Evolutionary conservation across 37 sponge, comb jelly and placozoan species (phyloP).

Genomic region (Halichondria panicea): DNA sequence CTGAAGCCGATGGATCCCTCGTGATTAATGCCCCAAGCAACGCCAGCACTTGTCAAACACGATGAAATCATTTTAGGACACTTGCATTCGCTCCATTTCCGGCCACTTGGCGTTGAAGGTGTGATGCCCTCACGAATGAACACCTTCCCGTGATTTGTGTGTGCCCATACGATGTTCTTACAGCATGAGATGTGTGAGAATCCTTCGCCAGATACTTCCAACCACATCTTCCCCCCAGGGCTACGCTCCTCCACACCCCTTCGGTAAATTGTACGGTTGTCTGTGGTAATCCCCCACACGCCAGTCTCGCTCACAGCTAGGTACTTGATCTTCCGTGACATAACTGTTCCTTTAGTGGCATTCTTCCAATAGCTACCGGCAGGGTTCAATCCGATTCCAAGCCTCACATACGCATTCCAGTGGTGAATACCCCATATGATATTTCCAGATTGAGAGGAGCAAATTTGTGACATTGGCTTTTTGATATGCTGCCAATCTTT

Average conservation of each 20-base stretch:
- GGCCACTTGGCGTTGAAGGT: slow-evolving; percentile 20
- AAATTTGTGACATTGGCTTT: slow-evolving; percentile 29
- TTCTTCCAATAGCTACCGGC: slow-evolving; percentile 54
- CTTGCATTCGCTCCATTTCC: slow-evolving; percentile 49
- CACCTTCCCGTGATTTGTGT: slow-evolving; percentile 7
- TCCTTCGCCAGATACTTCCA: slow-evolving; percentile 20
- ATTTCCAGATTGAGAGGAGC: slow-evolving; percentile 54
- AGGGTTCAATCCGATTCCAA: slow-evolving; percentile 46
- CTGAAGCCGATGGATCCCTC: slow-evolving; percentile 66
- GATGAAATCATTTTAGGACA: slow-evolving; percentile 30
- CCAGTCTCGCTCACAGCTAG: slow-evolving; percentile 41
- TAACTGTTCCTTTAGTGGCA: slow-evolving; percentile 9
- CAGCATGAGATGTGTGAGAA: slow-evolving; percentile 39
- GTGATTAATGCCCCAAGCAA: slow-evolving; percentile 66
- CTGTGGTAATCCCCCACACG: slow-evolving; percentile 56
- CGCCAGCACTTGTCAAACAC: slow-evolving; percentile 29
- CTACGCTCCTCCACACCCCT: slow-evolving; percentile 39
- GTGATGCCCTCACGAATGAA: slow-evolving; percentile 54
- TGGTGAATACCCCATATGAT: slow-evolving; percentile 61
- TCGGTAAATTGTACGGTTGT: slow-evolving; percentile 53
- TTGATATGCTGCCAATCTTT: slow-evolving; percentile 48
- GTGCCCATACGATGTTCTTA: slow-evolving; percentile 48
- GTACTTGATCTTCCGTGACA: slow-evolving; percentile 29
- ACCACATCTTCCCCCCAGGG: slow-evolving; percentile 62
- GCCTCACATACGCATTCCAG: slow-evolving; percentile 50